A percentile compares a stretch with the other conserved stretches of the same genome.
Evolutionary conservation across 2,113 vertebrate species (phyloP).

Genomic region (Paramormyrops kingsleyae): DNA sequence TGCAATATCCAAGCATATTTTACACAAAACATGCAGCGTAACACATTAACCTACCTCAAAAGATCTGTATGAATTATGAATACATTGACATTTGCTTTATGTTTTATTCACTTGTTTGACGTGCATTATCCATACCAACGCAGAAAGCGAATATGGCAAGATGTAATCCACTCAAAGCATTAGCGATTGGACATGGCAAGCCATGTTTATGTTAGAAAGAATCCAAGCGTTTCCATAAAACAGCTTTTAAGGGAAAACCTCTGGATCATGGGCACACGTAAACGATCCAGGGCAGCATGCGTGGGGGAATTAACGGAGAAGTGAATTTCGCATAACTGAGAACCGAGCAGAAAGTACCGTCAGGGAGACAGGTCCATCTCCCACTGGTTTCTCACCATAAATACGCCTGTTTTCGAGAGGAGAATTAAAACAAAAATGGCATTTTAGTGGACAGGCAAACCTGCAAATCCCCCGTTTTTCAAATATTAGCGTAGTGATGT

Average conservation of each 20-base stretch:
- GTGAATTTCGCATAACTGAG: neutral
- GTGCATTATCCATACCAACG: neutral
- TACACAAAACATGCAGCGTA: neutral
- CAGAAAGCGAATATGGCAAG: neutral
- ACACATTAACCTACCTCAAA: neutral
- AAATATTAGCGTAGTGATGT: constrained; percentile 25
- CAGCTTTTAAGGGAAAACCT: neutral
- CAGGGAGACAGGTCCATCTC: neutral
- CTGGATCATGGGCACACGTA: neutral
- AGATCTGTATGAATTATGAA: neutral
- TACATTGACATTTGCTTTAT: constrained; percentile 4
- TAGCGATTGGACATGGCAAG: neutral
- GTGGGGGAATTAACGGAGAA: constrained; percentile 1
- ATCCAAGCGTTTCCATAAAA: neutral
- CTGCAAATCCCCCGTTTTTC: constrained; percentile 26
- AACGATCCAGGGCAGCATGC: neutral
- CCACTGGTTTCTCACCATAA: constrained; percentile 9
- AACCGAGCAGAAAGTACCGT: neutral
- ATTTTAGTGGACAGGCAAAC: neutral
- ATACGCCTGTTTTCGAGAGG: constrained; percentile 7
- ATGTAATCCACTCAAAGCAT: neutral
- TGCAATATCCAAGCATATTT: neutral
- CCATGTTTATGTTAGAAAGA: neutral
- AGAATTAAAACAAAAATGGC: constrained; percentile 7
- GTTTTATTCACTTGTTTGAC: neutral